Percentiles rank a stretch among this genome's conserved stretches.
These are phyloP conservation scores for Caenorhabditis wallacei DNA, from an alignment of 2,888 invertebrate genomes.

Conservation along the genomic window DNA sequence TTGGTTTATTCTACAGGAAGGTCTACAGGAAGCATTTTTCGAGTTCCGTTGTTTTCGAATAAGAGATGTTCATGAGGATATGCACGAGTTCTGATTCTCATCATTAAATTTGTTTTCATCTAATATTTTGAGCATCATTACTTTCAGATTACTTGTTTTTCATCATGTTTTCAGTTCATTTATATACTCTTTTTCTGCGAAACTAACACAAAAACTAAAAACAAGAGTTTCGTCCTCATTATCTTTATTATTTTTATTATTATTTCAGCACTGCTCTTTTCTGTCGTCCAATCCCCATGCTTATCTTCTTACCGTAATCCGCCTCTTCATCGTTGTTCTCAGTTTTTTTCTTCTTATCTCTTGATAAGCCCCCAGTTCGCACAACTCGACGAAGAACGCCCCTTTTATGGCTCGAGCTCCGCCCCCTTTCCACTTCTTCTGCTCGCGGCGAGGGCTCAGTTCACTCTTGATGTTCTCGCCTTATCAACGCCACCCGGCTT, in stretches of 20 bases:
- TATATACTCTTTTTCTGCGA: neutral
- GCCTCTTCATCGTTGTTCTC: slow-evolving; percentile 12
- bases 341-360: slow-evolving; percentile 11
- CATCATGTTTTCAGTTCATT: neutral
- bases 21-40: neutral
- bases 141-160: neutral
- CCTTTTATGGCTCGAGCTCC: slow-evolving; percentile 50
- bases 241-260: slow-evolving; percentile 20
- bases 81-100: neutral
- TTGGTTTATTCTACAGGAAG: too few relatives aligned
- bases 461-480: slow-evolving; percentile 57
- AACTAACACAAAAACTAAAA: neutral
- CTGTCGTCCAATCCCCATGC: slow-evolving; percentile 33
- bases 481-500: slow-evolving; percentile 39
- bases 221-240: slow-evolving; percentile 33
- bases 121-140: too few relatives aligned
- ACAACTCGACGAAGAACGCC: slow-evolving; percentile 32
- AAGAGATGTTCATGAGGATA: neutral
- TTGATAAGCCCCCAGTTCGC: slow-evolving; percentile 38
- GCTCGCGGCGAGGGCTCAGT: slow-evolving; percentile 16
- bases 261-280: slow-evolving; percentile 22
- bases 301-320: slow-evolving; percentile 47
- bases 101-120: neutral
- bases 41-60: too few relatives aligned
- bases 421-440: slow-evolving; percentile 52